Evolutionary conservation across 2,797 vertebrate genomes (phyloP), one percentile per base, ranked within the genome.

Genomic region (Crypturellus tataupa): DNA sequence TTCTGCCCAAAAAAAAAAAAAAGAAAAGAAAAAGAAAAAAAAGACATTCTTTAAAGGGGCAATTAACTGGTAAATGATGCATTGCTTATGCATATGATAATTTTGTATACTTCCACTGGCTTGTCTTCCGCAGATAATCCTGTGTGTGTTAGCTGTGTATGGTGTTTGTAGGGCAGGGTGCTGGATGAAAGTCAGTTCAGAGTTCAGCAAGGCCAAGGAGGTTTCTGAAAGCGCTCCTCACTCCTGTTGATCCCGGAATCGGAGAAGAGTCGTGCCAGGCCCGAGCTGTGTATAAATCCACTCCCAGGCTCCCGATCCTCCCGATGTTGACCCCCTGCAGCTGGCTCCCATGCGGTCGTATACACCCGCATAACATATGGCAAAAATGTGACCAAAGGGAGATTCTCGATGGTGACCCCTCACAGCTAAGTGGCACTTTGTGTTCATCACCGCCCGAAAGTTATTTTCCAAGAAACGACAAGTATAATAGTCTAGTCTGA

Each of bases 61-160:
- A 87, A 80, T 88, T 95, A 94, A 16, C 24, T 77, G 84, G 75
- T 80, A 90, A 93, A 88, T 68, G 70, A 90, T 56, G 6, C 2
- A 39, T 80, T 2, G 1, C 1, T 62, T 70, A 81, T 63, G 25
- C 77, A 84, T 67, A 51, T 2, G 7, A 63, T 70, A 49, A 73
- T 91, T 91, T 69, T 86, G 33, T 64, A 9, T 77, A 51, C 31
- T 86, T 64, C 17, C 20, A 42, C 40, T 44, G 77, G 60, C 78
- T 85, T 87, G 56, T 42, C 72, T 69, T 75, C 64, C 0, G 1
- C 72, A 76, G 80, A 39, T 64, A 79, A 77, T 79, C 69, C 77
- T 55, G 46, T 17, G 16, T 24, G 9, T 1, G 0, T 37, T 71
- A 35, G 40, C 63, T 10, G 1, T 37, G 77, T 83, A 12, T 5